Base-by-base conservation (phyloP, 1,140 invertebrate genomes). In the Ditylenchus dipsaci region DNA sequence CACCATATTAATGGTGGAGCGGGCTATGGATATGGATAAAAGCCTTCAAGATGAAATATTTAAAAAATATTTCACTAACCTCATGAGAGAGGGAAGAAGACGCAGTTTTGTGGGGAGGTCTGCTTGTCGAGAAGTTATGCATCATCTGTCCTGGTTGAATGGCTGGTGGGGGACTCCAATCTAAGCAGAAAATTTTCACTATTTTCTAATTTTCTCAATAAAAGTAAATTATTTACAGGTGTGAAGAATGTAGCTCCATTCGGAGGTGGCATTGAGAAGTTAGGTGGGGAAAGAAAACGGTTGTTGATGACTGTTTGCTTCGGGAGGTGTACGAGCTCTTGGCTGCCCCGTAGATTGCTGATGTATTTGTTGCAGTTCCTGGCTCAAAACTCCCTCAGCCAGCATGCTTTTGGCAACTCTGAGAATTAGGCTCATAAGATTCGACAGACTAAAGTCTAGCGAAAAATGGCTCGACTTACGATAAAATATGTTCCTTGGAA, bases 241-340 rank as follows among this genome's bases (percentile, higher is more conserved):
- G 49, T 19, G 47, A 63, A 63, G 38, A 58, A 63, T 49, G 45
- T 19, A 29, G 66, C 19, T 68, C 60, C 29, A 30, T 27, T 67
- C 38, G 69, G 70, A n/a, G 69, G 69, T 19, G 69, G 69, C 26
- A 72, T 13, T 7, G 69, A 63, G 38, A 71, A 72, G 42, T 73
- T 63, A 33, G 68, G 68, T 38, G 64, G 26, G 67, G 21, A 71
- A 63, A 45, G 60, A 0, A 7, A 63, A 42, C 27, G 11, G 49
- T 53, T 53, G 49, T 53, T 19, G 33, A 38, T 38, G 1, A 53
- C 49, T 26, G 3, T 3, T 3, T 7, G 23, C 15, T 17, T 53
- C n/a, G 3, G n/a, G 49, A 53, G 49, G 49, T 7, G 49, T 26
- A 15, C n/a, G 49, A 53, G 49, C n/a, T 53, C n/a, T 53, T 17